Evolutionary conservation across 1,140 invertebrate genomes (phyloP), one percentile per base, ranked within the genome.

Genomic region (Chironomus tepperi): DNA sequence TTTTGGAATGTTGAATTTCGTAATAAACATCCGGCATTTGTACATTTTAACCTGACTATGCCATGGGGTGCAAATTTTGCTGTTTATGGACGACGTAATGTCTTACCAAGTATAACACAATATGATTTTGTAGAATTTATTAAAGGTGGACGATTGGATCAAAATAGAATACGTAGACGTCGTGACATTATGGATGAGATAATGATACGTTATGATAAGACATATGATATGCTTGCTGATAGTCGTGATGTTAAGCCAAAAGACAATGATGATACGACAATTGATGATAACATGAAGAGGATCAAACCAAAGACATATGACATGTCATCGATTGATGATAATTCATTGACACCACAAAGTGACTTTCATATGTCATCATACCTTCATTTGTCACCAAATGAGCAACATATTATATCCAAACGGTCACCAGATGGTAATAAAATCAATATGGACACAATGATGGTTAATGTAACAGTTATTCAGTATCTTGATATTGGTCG

Each of bases 71-170:
- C 94, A 12, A 95, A 96, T 83, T 92, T 98, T 79, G 96, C 95
- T 42, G 92, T 98, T 74, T 98, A 96, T 83, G 94, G 94, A 3
- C 87, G 95, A 76, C 87, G 94, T 76, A 97, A 96, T 82, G 91
- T 94, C 21, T 92, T 93, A 0, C 96, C 96, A 0, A 95, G 94
- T 79, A 93, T 98, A 75, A 97, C 95, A 34, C 94, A 97, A 82
- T 96, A 97, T 81, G 96, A 98, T 81, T 97, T 98, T 81, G 92
- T 94, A 16, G 93, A 97, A 84, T 94, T 95, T 80, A 90, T 95
- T 76, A 90, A 91, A 79, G 92, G 92, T 18, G 92, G 92, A 21
- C 85, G 91, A 19, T 84, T 94, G 5, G 91, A 93, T 79, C 89
- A 92, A 78, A 86, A 91, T 77, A 83, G 91, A 73, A 86, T 90